A percentile compares a stretch with the other conserved stretches of the same genome.
Conservation (phyloP, 2,113 vertebrate genomes). For the Pseudorhombus dupliciocellatus region DNA sequence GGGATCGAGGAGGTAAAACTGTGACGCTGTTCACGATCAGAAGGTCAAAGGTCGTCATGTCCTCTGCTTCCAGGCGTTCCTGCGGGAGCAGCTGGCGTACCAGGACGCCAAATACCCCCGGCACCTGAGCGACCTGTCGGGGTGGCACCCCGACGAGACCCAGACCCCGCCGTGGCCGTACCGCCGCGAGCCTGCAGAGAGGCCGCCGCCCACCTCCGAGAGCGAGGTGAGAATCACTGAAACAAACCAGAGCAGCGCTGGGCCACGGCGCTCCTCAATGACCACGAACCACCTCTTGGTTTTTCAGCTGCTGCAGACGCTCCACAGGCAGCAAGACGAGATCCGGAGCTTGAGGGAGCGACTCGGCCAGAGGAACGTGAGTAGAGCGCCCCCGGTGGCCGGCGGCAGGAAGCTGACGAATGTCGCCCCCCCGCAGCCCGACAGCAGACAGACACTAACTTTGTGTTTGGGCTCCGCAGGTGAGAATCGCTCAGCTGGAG, state of each 20-base stretch:
- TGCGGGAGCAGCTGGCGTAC: conserved; percentile 64
- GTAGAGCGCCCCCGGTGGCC: no score
- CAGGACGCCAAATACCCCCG: conserved; percentile 64
- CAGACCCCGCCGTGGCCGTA: conserved; percentile 60
- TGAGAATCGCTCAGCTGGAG: conserved; percentile 84
- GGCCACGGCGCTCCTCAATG: neutral
- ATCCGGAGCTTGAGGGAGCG: conserved; percentile 85
- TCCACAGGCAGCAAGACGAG: conserved; percentile 91
- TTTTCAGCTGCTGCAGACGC: conserved; percentile 86
- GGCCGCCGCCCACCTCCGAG: conserved; percentile 53
- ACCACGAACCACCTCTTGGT: neutral
- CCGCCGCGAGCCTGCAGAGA: conserved; percentile 62
- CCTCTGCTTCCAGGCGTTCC: conserved; percentile 34
- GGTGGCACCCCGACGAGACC: conserved; percentile 79
- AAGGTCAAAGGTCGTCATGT: no score
- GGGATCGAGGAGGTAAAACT: conserved; percentile 51
- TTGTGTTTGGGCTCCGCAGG: conserved; percentile 35
- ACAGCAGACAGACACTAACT: no score
- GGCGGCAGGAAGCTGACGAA: no score
- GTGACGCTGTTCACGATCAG: no score
- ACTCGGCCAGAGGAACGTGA: conserved; percentile 81
- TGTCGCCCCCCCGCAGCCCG: no score
- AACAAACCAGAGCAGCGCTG: neutral
- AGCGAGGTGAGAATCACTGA: conserved; percentile 51
- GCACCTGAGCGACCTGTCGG: conserved; percentile 67